Evolutionary conservation across 1,140 invertebrate species (phyloP), one percentile per base, ranked within the genome.

Genomic region (Oreohelix idahoensis): DNA sequence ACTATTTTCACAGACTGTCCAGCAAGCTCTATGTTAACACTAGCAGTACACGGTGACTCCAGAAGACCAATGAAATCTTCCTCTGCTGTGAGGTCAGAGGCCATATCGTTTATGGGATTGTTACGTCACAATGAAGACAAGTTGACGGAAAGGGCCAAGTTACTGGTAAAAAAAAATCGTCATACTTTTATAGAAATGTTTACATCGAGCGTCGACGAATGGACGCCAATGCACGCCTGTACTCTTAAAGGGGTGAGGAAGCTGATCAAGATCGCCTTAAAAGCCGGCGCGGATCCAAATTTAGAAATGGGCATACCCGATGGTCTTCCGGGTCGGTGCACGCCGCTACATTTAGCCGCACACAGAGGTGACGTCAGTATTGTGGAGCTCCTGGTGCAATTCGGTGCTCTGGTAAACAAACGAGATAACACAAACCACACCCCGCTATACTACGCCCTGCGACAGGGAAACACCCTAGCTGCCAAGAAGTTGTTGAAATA

Each of bases 361-460:
- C 86, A 90, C 84, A 87, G 89, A n/a, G 89, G 90, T 71, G 90
- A 91, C 82, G 87, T 90, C 38, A 90, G 88, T 66, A 87, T 91
- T 17, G 84, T 90, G 13, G 84, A 89, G 74, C 81, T 90, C 29
- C 84, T 91, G 13, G 35, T 90, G 20, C 85, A 87, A 63, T 83
- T 87, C 51, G 88, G 86, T 29, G 88, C 88, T 10, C 71, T 85
- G 29, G 66, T 89, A 0, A 83, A 88, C 58, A 69, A 73, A 35
- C 83, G 83, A 66, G 89, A 90, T 75, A 85, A 83, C 53, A 73
- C 49, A 0, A 79, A 83, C 15, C 84, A 83, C 36, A 89, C 89
- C 26, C 87, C 90, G 4, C 80, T 91, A 26, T 85, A 86, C 66
- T 91, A 90, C 79, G 90, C 89, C 1, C 84, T 86, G 8, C 70